Percentiles rank a stretch among this genome's conserved stretches.
Evolutionary conservation across 2,113 vertebrate genomes (phyloP).

Genomic region (Mastomys natalensis): DNA sequence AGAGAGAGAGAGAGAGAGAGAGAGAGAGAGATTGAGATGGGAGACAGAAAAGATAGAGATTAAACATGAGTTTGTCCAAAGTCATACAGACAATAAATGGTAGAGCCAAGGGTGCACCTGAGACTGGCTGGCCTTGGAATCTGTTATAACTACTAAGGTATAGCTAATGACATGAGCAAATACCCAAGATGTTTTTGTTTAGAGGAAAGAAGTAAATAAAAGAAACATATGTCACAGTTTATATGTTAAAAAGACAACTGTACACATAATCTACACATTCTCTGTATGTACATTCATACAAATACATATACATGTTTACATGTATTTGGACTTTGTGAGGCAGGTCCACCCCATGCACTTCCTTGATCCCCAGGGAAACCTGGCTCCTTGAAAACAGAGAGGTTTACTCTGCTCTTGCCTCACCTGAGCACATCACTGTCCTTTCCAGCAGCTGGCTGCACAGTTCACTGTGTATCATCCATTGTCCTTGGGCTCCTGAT

Average conservation of each 20-base stretch:
- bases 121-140: not conserved
- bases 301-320: not conserved
- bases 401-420: not conserved
- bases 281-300: not conserved
- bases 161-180: not conserved
- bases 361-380: not conserved
- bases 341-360: not conserved
- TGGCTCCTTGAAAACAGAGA: slow-evolving; percentile 20
- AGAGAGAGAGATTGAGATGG: not conserved
- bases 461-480: not conserved
- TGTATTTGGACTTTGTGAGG: not conserved
- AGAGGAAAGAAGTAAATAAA: not conserved
- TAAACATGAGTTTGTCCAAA: not conserved
- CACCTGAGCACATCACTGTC: not conserved
- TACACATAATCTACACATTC: not conserved
- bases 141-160: not conserved
- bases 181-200: not conserved
- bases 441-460: not conserved
- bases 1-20: not conserved
- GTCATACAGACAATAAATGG: not conserved
- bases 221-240: not conserved
- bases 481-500: not conserved
- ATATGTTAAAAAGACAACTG: not conserved
- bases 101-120: not conserved
- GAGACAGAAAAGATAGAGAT: no score